phyloP scores from a whole-genome alignment of 2,113 vertebrate species.

The Sinocyclocheilus anophthalmus region DNA sequence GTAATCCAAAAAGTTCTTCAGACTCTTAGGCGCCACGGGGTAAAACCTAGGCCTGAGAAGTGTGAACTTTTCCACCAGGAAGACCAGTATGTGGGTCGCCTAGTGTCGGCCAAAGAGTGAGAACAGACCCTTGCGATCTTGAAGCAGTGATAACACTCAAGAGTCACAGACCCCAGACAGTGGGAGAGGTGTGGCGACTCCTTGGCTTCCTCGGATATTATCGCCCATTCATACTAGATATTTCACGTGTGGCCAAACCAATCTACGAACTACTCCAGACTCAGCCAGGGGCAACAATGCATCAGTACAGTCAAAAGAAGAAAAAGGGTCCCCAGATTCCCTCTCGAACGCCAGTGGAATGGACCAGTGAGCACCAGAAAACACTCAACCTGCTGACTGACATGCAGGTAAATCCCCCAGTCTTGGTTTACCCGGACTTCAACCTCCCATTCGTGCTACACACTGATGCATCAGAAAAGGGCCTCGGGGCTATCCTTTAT shows the following conservation, averaged over 20 bases:
- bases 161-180: conserved; percentile 47
- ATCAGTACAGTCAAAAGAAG: not conserved
- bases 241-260: conserved; percentile 46
- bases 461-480: not conserved
- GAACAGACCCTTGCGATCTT: not conserved
- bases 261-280: conserved; percentile 44
- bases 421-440: not conserved
- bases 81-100: not conserved
- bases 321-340: not conserved
- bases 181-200: conserved; percentile 1
- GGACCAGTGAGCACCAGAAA: not conserved
- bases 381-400: not conserved
- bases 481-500: too few relatives aligned
- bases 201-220: conserved; percentile 53
- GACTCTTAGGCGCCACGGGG: not conserved
- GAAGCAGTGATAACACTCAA: conserved; percentile 37
- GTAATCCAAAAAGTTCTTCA: conserved; percentile 1
- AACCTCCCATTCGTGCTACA: not conserved
- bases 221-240: conserved; percentile 47
- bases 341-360: not conserved
- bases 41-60: not conserved
- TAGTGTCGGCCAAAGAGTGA: not conserved
- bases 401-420: not conserved
- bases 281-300: not conserved
- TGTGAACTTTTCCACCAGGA: not conserved